phyloP scores from a whole-genome alignment of 2,797 vertebrate species.

The Poecilia picta region DNA sequence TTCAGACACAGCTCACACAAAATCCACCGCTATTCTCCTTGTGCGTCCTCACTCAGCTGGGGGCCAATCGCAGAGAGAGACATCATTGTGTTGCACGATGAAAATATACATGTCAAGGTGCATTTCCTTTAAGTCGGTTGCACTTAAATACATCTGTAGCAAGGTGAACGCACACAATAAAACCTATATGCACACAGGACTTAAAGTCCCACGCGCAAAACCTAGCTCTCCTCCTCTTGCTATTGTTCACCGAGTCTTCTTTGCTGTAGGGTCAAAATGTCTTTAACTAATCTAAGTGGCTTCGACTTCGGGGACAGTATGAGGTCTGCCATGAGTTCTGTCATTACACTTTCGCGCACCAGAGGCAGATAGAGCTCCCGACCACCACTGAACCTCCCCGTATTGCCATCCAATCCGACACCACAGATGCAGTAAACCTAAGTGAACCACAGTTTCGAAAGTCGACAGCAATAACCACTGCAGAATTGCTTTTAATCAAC shows the following conservation, averaged over 20 bases:
- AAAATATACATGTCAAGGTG: constrained; percentile 59
- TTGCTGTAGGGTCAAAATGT: constrained; percentile 70
- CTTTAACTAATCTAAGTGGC: constrained; percentile 77
- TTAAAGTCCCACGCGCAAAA: constrained; percentile 57
- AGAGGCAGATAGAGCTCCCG: constrained; percentile 64
- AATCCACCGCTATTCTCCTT: constrained; percentile 21
- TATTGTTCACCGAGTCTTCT: constrained; percentile 68
- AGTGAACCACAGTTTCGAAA: constrained; percentile 76
- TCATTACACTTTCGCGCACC: constrained; percentile 73
- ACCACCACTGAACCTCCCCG: constrained; percentile 70
- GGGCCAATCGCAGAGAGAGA: constrained; percentile 54
- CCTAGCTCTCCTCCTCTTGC: constrained; percentile 53
- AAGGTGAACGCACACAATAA: constrained; percentile 9
- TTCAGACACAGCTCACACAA: constrained; percentile 37
- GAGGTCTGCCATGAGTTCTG: constrained; percentile 65
- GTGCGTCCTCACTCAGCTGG: constrained; percentile 35
- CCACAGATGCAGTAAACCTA: constrained; percentile 73
- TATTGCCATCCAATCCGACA: constrained; percentile 76
- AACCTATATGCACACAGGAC: constrained; percentile 24
- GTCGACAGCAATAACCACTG: constrained; percentile 81
- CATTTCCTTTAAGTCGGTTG: constrained; percentile 54
- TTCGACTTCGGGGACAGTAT: constrained; percentile 67
- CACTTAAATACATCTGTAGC: constrained; percentile 15
- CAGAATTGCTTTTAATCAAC: constrained; percentile 85
- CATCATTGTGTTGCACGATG: constrained; percentile 63